Conservation (phyloP, 1,140 invertebrate genomes). For the Tachypleus tridentatus region DNA sequence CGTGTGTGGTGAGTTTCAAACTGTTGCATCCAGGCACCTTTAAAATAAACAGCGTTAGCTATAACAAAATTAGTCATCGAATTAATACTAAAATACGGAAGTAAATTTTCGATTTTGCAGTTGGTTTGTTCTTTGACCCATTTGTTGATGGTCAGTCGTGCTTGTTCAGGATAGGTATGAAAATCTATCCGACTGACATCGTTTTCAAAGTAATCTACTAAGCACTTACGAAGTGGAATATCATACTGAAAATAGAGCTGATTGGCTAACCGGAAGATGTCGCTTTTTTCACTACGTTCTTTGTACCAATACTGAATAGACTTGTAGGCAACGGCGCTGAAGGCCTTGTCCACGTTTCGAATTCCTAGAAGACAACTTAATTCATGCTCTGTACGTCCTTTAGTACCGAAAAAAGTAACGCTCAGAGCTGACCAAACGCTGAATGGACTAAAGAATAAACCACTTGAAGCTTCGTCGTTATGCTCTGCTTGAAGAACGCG, state of each 20-base stretch:
- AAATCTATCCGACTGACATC: constrained; percentile 52
- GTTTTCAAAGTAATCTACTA: constrained; percentile 33
- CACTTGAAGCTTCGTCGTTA: constrained; percentile 10
- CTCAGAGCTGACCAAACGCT: constrained; percentile 23
- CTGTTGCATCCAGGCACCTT: constrained; percentile 28
- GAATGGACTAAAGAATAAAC: constrained; percentile 23
- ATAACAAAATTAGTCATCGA: constrained; percentile 34
- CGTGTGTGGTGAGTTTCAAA: constrained; percentile 35
- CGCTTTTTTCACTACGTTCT: too few species aligned
- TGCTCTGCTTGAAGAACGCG: background rate
- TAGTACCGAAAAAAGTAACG: constrained; percentile 28
- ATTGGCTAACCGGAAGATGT: constrained; percentile 15
- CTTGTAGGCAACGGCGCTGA: constrained; percentile 3
- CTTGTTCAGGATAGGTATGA: constrained; percentile 33
- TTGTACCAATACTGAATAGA: too few species aligned
- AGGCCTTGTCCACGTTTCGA: constrained; percentile 10
- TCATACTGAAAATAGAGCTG: constrained; percentile 20
- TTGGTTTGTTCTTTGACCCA: constrained; percentile 58
- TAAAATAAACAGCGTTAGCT: constrained; percentile 35
- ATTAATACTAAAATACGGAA: constrained; percentile 23
- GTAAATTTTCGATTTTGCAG: constrained; percentile 51
- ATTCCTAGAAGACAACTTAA: constrained; percentile 24
- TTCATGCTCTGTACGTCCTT: constrained; percentile 26
- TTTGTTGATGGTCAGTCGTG: constrained; percentile 48
- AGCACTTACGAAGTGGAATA: constrained; percentile 16